Evolutionary conservation across 1,140 invertebrate genomes (phyloP).

Genomic region (Laodelphax striatellus): DNA sequence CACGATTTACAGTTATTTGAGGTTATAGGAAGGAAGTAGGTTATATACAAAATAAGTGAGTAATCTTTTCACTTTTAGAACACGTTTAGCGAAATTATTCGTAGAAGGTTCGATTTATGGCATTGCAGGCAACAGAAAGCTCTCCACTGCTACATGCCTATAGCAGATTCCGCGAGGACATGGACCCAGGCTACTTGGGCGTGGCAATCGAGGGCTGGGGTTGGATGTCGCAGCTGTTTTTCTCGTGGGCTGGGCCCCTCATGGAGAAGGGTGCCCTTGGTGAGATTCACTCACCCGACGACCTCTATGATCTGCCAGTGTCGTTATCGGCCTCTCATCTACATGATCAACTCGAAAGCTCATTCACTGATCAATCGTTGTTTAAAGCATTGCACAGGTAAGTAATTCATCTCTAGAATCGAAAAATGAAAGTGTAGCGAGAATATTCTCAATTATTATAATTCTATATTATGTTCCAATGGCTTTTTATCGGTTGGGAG

Average conservation of each 20-base stretch:
- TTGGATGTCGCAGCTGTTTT: constrained; percentile 60
- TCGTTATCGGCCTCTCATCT: constrained; percentile 48
- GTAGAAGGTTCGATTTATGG: too few species aligned
- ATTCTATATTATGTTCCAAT: too few species aligned
- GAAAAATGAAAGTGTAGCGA: too few species aligned
- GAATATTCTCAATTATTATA: too few species aligned
- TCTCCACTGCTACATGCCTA: constrained; percentile 38
- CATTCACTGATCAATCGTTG: constrained; percentile 41
- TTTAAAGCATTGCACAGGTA: constrained; percentile 55
- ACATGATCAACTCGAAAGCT: constrained; percentile 43
- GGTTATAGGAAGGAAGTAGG: too few species aligned
- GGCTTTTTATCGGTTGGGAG: too few species aligned
- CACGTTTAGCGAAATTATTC: too few species aligned
- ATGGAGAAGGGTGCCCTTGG: constrained; percentile 69
- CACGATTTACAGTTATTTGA: too few species aligned
- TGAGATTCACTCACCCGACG: constrained; percentile 58
- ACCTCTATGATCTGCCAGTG: constrained; percentile 75
- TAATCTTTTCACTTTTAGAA: too few species aligned
- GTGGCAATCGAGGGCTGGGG: constrained; percentile 66
- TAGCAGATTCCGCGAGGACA: constrained; percentile 46
- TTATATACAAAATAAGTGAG: too few species aligned
- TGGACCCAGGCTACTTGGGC: constrained; percentile 56
- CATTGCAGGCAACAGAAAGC: constrained; percentile 29
- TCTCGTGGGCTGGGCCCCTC: constrained; percentile 79
- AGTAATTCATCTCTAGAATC: too few species aligned